Percentiles rank a stretch among this genome's conserved stretches.
Evolutionary conservation across 2,797 vertebrate species (phyloP).

Genomic region (Numenius phaeopus): DNA sequence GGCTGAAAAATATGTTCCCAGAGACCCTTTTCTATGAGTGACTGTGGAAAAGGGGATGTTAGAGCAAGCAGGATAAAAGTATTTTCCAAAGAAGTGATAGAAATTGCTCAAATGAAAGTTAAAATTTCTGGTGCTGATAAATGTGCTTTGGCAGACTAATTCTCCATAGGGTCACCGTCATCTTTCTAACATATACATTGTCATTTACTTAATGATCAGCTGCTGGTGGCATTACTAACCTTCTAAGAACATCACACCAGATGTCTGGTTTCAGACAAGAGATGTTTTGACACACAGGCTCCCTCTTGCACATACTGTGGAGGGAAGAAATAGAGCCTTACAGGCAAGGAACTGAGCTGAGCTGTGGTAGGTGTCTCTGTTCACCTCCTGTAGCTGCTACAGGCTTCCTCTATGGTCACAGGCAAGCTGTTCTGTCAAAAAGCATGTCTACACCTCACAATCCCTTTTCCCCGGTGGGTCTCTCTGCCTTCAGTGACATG

Average conservation of each 20-base stretch:
- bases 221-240: not conserved
- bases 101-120: not conserved
- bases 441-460: not conserved
- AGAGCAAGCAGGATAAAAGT: not conserved
- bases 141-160: constrained; percentile 8
- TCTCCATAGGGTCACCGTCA: not conserved
- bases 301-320: not conserved
- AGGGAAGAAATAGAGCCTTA: not conserved
- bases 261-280: constrained; percentile 1
- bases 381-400: not conserved
- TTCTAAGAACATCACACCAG: not conserved
- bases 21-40: not conserved
- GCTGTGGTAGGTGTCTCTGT: not conserved
- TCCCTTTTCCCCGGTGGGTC: not conserved
- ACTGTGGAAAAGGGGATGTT: not conserved
- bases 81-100: not conserved
- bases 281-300: not conserved
- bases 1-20: not conserved
- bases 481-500: not conserved
- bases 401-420: not conserved
- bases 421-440: not conserved
- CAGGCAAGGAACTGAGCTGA: not conserved
- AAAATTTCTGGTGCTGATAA: not conserved
- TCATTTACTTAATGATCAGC: not conserved
- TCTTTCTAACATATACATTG: not conserved